Evolutionary conservation across 1,140 invertebrate genomes (phyloP).

Genomic region (Cotesia glomerata): DNA sequence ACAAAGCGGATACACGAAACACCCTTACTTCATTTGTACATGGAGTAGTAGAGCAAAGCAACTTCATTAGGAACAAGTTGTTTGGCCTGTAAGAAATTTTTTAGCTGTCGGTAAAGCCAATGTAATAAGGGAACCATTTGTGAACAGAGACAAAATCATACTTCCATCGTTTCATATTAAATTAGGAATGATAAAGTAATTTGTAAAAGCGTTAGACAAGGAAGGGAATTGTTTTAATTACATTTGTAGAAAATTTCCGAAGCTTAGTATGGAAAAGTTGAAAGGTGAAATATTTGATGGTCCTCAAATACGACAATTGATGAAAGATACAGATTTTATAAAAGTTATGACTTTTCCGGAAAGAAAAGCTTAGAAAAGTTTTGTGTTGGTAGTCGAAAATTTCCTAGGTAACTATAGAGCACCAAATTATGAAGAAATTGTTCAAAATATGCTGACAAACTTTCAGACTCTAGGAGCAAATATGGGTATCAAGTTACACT

Average conservation of each 20-base stretch:
- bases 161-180: conserved; percentile 53
- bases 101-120: conserved; percentile 38
- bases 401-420: conserved; percentile 38
- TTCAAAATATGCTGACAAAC: conserved; percentile 13
- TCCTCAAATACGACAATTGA: conserved; percentile 38
- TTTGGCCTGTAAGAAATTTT: conserved; percentile 33
- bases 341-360: conserved; percentile 16
- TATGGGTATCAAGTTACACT: conserved; percentile 48
- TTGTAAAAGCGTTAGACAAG: conserved; percentile 47
- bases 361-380: conserved; percentile 21
- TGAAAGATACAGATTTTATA: conserved; percentile 33
- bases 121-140: conserved; percentile 38
- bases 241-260: conserved; percentile 32
- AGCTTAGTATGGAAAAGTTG: conserved; percentile 36
- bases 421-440: conserved; percentile 3
- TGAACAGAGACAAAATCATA: conserved; percentile 38
- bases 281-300: conserved; percentile 41
- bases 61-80: conserved; percentile 35
- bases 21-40: conserved; percentile 46
- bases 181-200: conserved; percentile 49
- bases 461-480: conserved; percentile 32
- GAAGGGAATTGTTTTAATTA: conserved; percentile 33
- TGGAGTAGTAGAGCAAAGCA: conserved; percentile 43
- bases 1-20: conserved; percentile 52
- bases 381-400: conserved; percentile 25